Evolutionary conservation across 2,888 invertebrate genomes (phyloP), one percentile per base, ranked within the genome.

Genomic region (Ashinkailepas kermadecensis): DNA sequence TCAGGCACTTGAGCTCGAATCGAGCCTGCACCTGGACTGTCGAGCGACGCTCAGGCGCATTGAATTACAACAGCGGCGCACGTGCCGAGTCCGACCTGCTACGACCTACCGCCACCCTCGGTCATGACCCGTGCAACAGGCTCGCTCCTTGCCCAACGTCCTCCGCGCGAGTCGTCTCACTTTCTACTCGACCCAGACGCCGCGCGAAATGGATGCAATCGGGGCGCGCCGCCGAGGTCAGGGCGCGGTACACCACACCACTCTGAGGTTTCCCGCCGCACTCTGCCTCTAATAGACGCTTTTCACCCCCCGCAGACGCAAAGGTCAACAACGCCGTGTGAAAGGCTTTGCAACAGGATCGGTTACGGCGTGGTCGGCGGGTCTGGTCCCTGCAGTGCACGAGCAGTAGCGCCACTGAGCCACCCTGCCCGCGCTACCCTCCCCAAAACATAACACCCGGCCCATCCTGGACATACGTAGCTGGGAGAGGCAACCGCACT

Each of bases 261-360:
- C 18, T 18, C 7, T 18, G 62, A 62, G 62, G 62, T 62, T 62
- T 67, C 67, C 8, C 23, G 25, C 23, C 25, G 67, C 12, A 23
- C 67, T 67, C 67, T 67, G 67, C 67, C 67, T 25, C n/a, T 25
- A 25, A 13, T 25, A 10, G 67, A 25, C 67, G 11, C 11, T 12
- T 11, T 13, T 25, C n/a, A 12, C 25, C 67, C 67, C n/a, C 65
- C 23, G n/a, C 65, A 11, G 65, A 8, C 23, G 18, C 62, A 23
- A 13, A 13, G 67, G 67, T 67, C 67, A 13, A 10, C 67, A n/a
- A 8, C 67, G 67, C 25, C 67, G 67, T 67, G 67, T 13, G 67
- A 67, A 67, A 13, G 25, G 67, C 67, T 25, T 67, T 67, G 67
- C 67, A 67, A 67, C 67, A 67, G 67, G 67, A 67, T 25, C 67